A percentile compares a stretch with the other conserved stretches of the same genome.
Evolutionary conservation across 2,113 vertebrate genomes (phyloP).

Genomic region (Notiomystis cincta): DNA sequence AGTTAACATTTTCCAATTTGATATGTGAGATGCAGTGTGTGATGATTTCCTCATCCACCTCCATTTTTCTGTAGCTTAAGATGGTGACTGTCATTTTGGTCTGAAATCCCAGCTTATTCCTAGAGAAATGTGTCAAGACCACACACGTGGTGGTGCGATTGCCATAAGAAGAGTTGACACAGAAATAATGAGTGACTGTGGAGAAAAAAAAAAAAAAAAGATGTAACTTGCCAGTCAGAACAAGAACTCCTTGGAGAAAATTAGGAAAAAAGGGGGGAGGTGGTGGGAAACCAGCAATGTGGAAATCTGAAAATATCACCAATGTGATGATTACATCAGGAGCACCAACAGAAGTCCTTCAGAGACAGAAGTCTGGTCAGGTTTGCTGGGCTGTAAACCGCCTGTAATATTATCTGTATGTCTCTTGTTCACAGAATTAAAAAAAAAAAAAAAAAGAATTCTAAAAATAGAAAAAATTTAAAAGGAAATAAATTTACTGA

Average conservation of each 20-base stretch:
- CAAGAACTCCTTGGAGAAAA: neutral
- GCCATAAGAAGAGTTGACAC: neutral
- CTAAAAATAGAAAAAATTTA: neutral
- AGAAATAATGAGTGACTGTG: neutral
- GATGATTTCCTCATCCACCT: neutral
- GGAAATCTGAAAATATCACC: neutral
- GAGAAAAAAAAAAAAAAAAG: neutral
- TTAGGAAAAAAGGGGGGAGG: neutral
- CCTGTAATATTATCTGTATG: neutral
- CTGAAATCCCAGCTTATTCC: neutral
- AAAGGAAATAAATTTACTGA: neutral
- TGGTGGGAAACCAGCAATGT: accelerated
- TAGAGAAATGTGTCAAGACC: neutral
- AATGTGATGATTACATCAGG: neutral
- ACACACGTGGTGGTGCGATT: neutral
- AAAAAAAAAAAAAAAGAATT: too few relatives aligned
- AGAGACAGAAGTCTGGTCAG: neutral
- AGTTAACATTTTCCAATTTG: neutral
- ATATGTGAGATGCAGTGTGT: neutral
- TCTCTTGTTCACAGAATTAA: too few relatives aligned
- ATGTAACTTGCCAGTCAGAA: neutral
- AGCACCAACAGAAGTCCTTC: neutral
- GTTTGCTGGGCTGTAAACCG: neutral
- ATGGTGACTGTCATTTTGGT: neutral
- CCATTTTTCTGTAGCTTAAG: neutral